phyloP scores from a whole-genome alignment of 2,888 invertebrate genomes.

The Epistrophe grossulariae region DNA sequence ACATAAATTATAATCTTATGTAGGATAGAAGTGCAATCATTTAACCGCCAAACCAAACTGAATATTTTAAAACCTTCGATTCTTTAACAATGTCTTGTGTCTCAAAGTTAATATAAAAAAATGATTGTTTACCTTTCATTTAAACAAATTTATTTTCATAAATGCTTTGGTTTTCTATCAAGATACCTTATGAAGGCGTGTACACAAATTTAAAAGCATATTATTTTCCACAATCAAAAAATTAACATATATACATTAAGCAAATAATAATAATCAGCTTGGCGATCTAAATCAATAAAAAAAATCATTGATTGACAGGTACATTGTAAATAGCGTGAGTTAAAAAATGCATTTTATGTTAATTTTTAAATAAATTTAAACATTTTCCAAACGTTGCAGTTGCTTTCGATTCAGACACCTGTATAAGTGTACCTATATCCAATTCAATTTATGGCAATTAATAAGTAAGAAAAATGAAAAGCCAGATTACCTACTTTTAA shows the following conservation, averaged over 20 bases:
- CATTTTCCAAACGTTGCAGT: neutral
- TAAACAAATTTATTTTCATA: neutral
- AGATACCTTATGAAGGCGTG: neutral
- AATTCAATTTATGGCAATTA: neutral
- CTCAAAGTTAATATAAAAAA: neutral
- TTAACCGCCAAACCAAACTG: neutral
- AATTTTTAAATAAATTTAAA: neutral
- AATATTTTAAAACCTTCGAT: neutral
- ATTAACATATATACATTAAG: constrained; percentile 5
- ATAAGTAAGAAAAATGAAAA: neutral
- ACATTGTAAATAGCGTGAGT: constrained; percentile 15
- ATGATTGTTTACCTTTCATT: neutral
- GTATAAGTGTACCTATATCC: neutral
- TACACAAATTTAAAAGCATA: neutral
- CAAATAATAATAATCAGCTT: neutral
- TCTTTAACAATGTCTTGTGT: neutral
- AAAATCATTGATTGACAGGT: constrained; percentile 3
- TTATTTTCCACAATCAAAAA: constrained; percentile 3
- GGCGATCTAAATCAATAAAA: neutral
- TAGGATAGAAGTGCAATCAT: neutral
- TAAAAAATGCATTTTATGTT: neutral
- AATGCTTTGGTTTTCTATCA: neutral
- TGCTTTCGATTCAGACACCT: neutral
- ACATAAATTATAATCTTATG: neutral
- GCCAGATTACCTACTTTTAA: neutral